phyloP scores from a whole-genome alignment of 2,888 invertebrate species.

The Cryptops parisi region DNA sequence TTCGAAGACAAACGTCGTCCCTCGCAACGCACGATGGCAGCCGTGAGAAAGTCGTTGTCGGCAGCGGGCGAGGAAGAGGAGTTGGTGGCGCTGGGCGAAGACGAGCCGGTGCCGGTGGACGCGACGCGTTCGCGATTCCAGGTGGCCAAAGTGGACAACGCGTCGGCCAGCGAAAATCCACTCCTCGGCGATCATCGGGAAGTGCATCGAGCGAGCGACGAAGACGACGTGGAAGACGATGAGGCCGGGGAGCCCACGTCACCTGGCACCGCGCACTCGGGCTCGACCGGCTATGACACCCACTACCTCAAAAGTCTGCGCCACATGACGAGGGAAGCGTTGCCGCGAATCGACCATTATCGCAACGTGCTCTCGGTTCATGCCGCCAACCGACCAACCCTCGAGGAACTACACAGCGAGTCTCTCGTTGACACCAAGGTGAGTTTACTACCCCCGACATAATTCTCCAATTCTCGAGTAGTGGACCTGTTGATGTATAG shows the following conservation, averaged over 20 bases:
- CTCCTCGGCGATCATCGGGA: not conserved
- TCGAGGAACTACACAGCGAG: conserved; percentile 32
- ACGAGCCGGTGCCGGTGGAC: conserved; percentile 2
- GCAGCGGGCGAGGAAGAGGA: too few species aligned
- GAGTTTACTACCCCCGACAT: too few species aligned
- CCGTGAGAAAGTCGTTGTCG: too few species aligned
- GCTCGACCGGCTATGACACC: conserved; percentile 24
- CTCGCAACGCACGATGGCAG: too few species aligned
- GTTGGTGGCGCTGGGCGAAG: conserved; percentile 16
- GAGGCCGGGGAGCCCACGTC: not conserved
- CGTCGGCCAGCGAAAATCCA: conserved; percentile 15
- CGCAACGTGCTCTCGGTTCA: conserved; percentile 31
- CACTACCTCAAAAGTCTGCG: conserved; percentile 27
- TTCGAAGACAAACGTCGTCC: too few species aligned
- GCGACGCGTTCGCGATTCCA: conserved; percentile 22
- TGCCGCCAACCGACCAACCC: conserved; percentile 29
- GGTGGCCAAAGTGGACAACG: conserved; percentile 24
- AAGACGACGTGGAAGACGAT: not conserved
- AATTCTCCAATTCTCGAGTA: too few species aligned
- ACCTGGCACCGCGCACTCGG: conserved; percentile 17
- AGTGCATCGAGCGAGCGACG: not conserved
- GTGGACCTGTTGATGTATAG: too few species aligned
- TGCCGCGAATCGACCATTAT: conserved; percentile 39
- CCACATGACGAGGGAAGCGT: conserved; percentile 31
- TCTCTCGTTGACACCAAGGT: conserved; percentile 18